phyloP scores from a whole-genome alignment of 1,140 invertebrate species.

The Rhyzopertha dominica region DNA sequence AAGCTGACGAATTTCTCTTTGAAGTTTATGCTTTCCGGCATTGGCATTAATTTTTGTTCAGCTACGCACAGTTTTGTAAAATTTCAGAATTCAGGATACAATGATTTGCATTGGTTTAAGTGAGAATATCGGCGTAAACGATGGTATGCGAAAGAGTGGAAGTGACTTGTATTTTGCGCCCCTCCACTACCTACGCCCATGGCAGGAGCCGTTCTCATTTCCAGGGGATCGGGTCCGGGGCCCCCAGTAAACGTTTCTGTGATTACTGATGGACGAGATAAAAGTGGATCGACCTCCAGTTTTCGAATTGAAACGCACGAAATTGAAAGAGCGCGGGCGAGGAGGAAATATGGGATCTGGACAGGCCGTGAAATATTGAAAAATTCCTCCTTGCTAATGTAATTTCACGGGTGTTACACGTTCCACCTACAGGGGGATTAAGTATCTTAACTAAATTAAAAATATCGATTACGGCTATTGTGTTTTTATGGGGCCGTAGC shows the following conservation, averaged over 20 bases:
- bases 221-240: conserved; percentile 19
- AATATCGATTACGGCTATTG: conserved; percentile 29
- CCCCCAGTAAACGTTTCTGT: conserved; percentile 27
- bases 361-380: conserved; percentile 39
- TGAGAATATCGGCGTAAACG: too few species aligned
- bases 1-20: too few species aligned
- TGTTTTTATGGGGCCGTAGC: too few species aligned
- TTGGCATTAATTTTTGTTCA: too few species aligned
- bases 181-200: too few species aligned
- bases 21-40: too few species aligned
- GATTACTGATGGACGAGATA: conserved; percentile 40
- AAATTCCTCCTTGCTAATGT: conserved; percentile 37
- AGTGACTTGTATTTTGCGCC: too few species aligned
- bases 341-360: conserved; percentile 29
- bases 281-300: conserved; percentile 35
- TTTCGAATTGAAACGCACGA: conserved; percentile 39
- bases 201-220: conserved; percentile 24
- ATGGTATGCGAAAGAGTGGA: too few species aligned
- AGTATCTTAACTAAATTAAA: conserved; percentile 33
- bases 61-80: too few species aligned
- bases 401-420: conserved; percentile 38
- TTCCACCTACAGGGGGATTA: conserved; percentile 20
- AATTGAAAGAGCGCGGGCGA: conserved; percentile 37
- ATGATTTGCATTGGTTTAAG: too few species aligned
- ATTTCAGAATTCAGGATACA: too few species aligned